A percentile compares a stretch with the other conserved stretches of the same genome.
Conservation (phyloP, 2,113 vertebrate species). For the Nothocercus julius region DNA sequence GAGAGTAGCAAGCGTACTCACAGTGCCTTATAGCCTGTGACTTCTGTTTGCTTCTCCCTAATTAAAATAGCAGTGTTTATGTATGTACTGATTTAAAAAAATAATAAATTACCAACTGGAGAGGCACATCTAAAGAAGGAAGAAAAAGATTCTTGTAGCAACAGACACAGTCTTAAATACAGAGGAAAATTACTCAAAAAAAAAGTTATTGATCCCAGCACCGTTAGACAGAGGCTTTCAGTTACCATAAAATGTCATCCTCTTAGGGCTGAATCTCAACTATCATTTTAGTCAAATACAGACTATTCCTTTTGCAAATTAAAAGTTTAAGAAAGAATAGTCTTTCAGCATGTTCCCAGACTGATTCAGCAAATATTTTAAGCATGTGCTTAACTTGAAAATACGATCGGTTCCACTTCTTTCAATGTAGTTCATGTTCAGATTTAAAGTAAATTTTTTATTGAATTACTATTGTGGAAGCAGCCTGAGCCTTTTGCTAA, state of each 20-base stretch:
- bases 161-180: background rate
- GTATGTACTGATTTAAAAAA: slow-evolving; percentile 71
- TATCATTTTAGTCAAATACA: background rate
- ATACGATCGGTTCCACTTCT: background rate
- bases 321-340: background rate
- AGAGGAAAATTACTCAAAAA: background rate
- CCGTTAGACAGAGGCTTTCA: background rate
- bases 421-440: background rate
- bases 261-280: background rate
- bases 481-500: background rate
- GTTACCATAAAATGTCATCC: background rate
- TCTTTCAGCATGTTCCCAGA: background rate
- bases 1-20: slow-evolving; percentile 65
- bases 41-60: slow-evolving; percentile 82
- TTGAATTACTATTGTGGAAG: background rate
- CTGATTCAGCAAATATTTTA: background rate
- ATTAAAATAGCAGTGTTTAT: slow-evolving; percentile 83
- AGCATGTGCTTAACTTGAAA: background rate
- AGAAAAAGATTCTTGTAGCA: background rate
- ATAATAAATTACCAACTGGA: slow-evolving; percentile 73
- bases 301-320: background rate
- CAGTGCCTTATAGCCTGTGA: slow-evolving; percentile 76
- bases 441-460: background rate
- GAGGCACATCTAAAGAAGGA: slow-evolving; percentile 25
- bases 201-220: background rate